Evolutionary conservation across 2,113 vertebrate genomes (phyloP), one percentile per base, ranked within the genome.

Genomic region (Reinhardtius hippoglossoides): DNA sequence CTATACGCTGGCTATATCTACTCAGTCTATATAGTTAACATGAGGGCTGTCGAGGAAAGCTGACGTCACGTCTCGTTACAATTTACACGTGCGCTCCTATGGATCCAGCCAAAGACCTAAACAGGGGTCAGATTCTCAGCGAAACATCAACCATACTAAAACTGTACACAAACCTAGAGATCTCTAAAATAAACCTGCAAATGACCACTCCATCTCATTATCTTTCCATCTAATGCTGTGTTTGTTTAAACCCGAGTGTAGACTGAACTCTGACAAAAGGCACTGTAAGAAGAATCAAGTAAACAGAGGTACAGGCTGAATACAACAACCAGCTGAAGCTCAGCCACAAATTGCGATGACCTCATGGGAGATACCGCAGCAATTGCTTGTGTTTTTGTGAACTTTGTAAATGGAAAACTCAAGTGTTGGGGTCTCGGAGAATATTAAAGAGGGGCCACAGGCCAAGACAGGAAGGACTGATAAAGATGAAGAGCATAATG

Each of bases 291-390:
- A 15, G 26, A 50, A 24, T 57, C 35, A 37, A 14, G 27, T 55
- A 54, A 79, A 74, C 56, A 69, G 23, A 9, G 23, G 26, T 16
- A 1, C 27, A 27, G 55, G 5, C 46, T 26, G 61, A 82, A 62
- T 27, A 21, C 72, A 62, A 75, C 20, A 42, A 64, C 35, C 68
- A 66, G 48, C 66, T 80, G 50, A 70, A 68, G 71, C n/a, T 16
- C 13, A 57, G 37, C 67, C 81, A 14, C 77, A 70, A 40, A 85
- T 48, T 2, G 64, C 1, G 1, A 68, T 82, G 69, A 87, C 81
- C 71, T 91, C 65, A 88, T 66, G 76, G 61, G 16, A 80, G 78
- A 84, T 52, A 70, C 74, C 64, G 20, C 71, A 87, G 50, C 78
- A 56, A 57, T 69, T 71, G 15, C 26, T 76, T 85, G 81, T 67